These are phyloP conservation scores for Pseudonaja textilis DNA, from an alignment of 2,113 vertebrate species.

Conservation along the genomic window DNA sequence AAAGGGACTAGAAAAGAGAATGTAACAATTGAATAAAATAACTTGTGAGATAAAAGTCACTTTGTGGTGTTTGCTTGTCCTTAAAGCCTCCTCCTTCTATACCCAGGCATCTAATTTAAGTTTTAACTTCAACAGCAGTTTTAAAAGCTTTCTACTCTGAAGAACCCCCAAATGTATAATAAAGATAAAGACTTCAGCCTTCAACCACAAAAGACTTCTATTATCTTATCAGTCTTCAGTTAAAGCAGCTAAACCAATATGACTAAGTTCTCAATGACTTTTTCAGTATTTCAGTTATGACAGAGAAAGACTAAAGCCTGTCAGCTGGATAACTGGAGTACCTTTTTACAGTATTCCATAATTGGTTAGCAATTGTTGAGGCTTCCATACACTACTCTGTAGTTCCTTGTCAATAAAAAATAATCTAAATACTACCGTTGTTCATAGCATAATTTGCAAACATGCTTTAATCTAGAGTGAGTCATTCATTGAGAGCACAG, in stretches of 20 bases:
- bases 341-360: slow-evolving; percentile 80
- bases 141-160: slow-evolving; percentile 94
- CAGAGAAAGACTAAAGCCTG: slow-evolving; percentile 38
- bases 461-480: slow-evolving; percentile 66
- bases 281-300: slow-evolving; percentile 63
- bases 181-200: slow-evolving; percentile 96
- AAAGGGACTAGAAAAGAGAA: slow-evolving; percentile 54
- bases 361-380: slow-evolving; percentile 88
- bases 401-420: slow-evolving; percentile 83
- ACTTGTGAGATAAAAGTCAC: slow-evolving; percentile 90
- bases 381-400: slow-evolving; percentile 83
- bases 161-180: slow-evolving; percentile 91
- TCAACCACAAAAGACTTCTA: slow-evolving; percentile 93
- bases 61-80: slow-evolving; percentile 81
- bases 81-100: slow-evolving; percentile 70
- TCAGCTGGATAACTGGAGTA: slow-evolving; percentile 85
- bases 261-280: slow-evolving; percentile 90
- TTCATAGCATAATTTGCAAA: slow-evolving; percentile 73
- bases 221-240: slow-evolving; percentile 93
- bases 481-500: slow-evolving; percentile 52
- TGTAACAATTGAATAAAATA: slow-evolving; percentile 75
- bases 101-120: slow-evolving; percentile 90
- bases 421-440: slow-evolving; percentile 85
- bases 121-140: slow-evolving; percentile 89
- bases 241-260: slow-evolving; percentile 97